Conservation (phyloP, 2,113 vertebrate species). For the Zosterops lateralis region DNA sequence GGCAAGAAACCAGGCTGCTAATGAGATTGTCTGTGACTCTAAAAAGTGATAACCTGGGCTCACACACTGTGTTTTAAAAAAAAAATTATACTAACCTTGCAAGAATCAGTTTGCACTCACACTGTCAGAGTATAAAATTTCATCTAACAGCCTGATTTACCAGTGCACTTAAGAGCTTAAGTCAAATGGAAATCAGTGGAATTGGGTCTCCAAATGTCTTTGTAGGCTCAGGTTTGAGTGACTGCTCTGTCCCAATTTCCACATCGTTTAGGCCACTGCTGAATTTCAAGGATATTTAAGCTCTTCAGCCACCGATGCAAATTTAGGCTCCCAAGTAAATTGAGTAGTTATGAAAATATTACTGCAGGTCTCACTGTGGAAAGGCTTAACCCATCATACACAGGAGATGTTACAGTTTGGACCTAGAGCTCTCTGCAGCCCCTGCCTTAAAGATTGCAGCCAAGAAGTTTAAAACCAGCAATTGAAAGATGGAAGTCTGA, state of each 20-base stretch:
- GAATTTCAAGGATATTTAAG: constrained; percentile 32
- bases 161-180: constrained; percentile 1
- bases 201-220: not conserved
- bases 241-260: constrained; percentile 3
- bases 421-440: not conserved
- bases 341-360: not conserved
- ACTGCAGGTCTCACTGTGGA: not conserved
- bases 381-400: not conserved
- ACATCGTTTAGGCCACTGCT: not conserved
- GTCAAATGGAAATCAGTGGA: not conserved
- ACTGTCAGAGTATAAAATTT: not conserved
- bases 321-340: constrained; percentile 22
- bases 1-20: not conserved
- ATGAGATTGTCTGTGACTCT: not conserved
- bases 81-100: not conserved
- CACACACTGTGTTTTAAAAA: not conserved
- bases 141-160: not conserved
- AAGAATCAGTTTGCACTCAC: not conserved
- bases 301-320: not conserved
- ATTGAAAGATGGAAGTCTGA: not conserved
- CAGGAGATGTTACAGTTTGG: not conserved
- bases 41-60: not conserved
- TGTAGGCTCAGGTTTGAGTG: constrained; percentile 2
- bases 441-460: not conserved
- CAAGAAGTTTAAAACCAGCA: not conserved